Base-by-base conservation (phyloP, 1,140 invertebrate genomes). In the Chlorops oryzae region DNA sequence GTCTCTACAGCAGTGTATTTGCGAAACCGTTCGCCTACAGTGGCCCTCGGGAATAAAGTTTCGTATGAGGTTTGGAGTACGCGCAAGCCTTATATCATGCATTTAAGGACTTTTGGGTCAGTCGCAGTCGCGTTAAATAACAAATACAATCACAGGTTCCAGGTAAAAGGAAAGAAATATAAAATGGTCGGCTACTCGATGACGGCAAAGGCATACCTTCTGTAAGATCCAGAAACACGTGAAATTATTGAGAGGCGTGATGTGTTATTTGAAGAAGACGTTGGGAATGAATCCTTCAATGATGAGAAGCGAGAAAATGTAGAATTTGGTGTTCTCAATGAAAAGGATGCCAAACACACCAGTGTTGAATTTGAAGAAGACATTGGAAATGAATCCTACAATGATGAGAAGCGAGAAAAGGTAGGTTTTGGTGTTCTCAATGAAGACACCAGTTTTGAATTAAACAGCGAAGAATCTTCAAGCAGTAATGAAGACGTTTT, bases 1-100 rank as follows among this genome's bases (percentile, higher is more conserved):
- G 55, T 74, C 0, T 59, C 61, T 32, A 74, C 67, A 2, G 54
- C 54, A 45, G 46, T 42, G 4, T 50, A 52, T 24, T 20, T 55
- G n/a, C 18, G 32, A 7, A 51, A 51, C 17, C 23, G 40, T 13
- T 3, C 17, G 13, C 44, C 51, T 18, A 40, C 45, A 43, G 24
- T 35, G 18, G 5, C 9, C 17, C 42, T 52, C 37, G 21, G 22
- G 10, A n/a, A n/a, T 15, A 40, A 3, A n/a, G 47, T 44, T 2
- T 34, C 41, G 6, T 38, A 23, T 3, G 49, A 51, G 39, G 13
- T 38, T 13, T 38, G 40, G 40, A 17, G 15, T 3, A 18, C 17
- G 10, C n/a, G 18, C 7, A 51, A 46, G 28, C 43, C 43, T 9
- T 22, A 12, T 13, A 43, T 51, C 7, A 17, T 13, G 2, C 43